These are phyloP conservation scores for Platycercus adscitus DNA, from an alignment of 2,113 vertebrate genomes.

Conservation along the genomic window DNA sequence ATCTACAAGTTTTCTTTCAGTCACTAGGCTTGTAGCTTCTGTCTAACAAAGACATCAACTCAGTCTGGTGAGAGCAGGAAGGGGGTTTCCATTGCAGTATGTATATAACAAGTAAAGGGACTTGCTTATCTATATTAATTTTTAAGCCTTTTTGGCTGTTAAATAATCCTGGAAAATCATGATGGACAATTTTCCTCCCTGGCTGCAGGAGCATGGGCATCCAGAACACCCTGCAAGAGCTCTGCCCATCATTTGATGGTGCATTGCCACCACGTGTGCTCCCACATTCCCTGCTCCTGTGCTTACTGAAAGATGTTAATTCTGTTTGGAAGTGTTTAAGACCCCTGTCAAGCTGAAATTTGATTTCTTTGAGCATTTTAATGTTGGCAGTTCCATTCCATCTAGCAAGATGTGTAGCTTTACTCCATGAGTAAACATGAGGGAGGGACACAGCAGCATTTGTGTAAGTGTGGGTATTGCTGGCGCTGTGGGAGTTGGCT, in stretches of 20 bases:
- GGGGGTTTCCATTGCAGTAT: not conserved
- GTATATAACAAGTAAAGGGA: not conserved
- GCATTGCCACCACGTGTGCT: fast-evolving
- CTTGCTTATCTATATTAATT: not conserved
- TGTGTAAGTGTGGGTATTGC: not conserved
- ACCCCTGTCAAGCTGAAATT: not conserved
- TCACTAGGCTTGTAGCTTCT: not conserved
- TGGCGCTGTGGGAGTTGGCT: not conserved
- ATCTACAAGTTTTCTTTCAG: not conserved
- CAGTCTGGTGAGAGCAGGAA: not conserved
- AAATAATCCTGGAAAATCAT: not conserved
- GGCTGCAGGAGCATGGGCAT: not conserved
- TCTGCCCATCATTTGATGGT: not conserved
- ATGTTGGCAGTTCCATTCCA: not conserved
- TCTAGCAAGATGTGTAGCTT: not conserved
- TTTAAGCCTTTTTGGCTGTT: not conserved
- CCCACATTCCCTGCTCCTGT: not conserved
- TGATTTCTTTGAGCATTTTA: not conserved
- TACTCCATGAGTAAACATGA: fast-evolving
- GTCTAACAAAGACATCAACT: not conserved
- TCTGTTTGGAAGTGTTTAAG: not conserved
- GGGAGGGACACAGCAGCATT: not conserved
- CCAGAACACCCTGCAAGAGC: not conserved
- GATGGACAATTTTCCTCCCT: not conserved
- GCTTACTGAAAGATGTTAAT: not conserved